These are phyloP conservation scores for Centropyge bicolor DNA, from an alignment of 2,797 vertebrate genomes.

Conservation along the genomic window DNA sequence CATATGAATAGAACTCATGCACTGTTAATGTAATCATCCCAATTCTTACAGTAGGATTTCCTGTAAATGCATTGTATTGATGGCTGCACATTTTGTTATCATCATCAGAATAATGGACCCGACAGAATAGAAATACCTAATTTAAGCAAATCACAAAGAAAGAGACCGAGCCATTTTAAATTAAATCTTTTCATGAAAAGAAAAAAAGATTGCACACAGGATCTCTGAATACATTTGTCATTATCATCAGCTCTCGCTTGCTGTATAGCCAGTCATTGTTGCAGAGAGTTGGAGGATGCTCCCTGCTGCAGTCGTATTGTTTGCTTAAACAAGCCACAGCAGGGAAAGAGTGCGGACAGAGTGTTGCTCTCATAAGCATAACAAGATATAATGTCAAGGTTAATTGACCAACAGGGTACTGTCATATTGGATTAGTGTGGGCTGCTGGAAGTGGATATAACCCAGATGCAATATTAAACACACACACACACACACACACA, in stretches of 20 bases:
- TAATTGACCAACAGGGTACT: constrained; percentile 84
- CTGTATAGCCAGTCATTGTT: neutral
- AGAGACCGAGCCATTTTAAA: neutral
- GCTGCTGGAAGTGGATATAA: constrained; percentile 68
- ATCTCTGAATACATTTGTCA: neutral
- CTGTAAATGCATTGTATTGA: neutral
- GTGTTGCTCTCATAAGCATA: constrained; percentile 69
- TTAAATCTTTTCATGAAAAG: constrained; percentile 8
- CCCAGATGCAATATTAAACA: constrained; percentile 67
- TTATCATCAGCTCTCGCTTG: neutral
- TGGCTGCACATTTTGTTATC: neutral
- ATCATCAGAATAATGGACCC: constrained; percentile 11
- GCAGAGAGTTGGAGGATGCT: constrained; percentile 3
- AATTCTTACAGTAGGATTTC: neutral
- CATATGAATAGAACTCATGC: constrained; percentile 9
- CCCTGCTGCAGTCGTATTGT: constrained; percentile 42
- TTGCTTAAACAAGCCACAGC: constrained; percentile 54
- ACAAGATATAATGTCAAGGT: constrained; percentile 82
- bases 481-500: constrained; percentile 38
- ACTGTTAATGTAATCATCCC: constrained; percentile 5
- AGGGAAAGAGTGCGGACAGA: constrained; percentile 48
- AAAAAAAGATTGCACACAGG: too few relatives aligned
- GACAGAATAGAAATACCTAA: neutral
- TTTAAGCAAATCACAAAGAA: constrained; percentile 21
- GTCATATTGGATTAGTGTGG: constrained; percentile 80